Conservation (phyloP, 2,888 invertebrate species). For the Cephus spinipes region DNA sequence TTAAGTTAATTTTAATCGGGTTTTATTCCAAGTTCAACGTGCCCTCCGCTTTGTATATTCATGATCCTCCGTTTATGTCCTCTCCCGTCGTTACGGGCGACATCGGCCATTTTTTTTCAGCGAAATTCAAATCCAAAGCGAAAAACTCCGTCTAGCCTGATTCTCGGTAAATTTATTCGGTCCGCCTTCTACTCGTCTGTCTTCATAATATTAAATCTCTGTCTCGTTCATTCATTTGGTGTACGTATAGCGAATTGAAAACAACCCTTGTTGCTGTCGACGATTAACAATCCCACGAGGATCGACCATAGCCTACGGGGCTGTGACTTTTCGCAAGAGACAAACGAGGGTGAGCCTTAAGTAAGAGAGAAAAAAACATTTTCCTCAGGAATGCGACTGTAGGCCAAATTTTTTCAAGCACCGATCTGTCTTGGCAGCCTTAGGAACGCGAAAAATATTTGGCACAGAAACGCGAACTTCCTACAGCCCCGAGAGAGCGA, state of each 20-base stretch:
- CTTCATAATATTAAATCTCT: neutral
- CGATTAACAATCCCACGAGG: neutral
- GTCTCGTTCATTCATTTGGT: neutral
- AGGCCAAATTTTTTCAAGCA: constrained; percentile 1
- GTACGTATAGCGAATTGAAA: neutral
- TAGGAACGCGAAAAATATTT: constrained; percentile 24
- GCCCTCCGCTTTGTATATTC: constrained; percentile 33
- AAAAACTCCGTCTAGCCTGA: neutral
- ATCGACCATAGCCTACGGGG: neutral
- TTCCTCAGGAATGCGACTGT: neutral
- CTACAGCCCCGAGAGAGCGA: constrained; percentile 7
- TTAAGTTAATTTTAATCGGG: constrained; percentile 37
- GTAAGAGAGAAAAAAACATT: neutral
- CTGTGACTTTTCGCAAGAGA: neutral
- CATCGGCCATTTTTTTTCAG: constrained; percentile 19
- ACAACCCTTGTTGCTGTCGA: neutral
- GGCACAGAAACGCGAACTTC: constrained; percentile 28
- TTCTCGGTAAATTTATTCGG: constrained; percentile 14
- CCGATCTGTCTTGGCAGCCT: constrained; percentile 23
- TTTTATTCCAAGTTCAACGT: constrained; percentile 34
- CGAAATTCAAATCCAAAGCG: neutral
- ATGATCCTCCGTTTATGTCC: constrained; percentile 27
- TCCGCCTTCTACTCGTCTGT: neutral
- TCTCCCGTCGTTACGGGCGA: constrained; percentile 27
- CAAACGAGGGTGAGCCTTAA: neutral